Conservation (phyloP, 1,140 invertebrate genomes). For the Lucilia sericata region DNA sequence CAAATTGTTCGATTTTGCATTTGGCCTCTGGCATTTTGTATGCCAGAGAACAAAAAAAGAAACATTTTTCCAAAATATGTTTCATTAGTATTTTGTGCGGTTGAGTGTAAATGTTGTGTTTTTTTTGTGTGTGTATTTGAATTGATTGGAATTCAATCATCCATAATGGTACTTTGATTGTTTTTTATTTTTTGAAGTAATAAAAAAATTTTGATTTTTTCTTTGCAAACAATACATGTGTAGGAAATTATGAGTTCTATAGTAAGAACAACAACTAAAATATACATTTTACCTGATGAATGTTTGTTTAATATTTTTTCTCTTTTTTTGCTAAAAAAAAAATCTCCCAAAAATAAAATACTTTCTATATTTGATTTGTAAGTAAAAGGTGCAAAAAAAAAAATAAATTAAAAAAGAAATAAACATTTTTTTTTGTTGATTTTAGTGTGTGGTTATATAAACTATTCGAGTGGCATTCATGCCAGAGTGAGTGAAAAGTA, state of each 20-base stretch:
- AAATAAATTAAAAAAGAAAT: background rate
- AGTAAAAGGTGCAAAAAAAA: background rate
- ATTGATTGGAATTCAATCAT: conserved; percentile 14
- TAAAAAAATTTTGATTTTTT: background rate
- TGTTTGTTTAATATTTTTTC: too few species aligned
- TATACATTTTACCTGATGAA: background rate
- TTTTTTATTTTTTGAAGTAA: background rate
- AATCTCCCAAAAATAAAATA: background rate
- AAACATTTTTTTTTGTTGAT: background rate
- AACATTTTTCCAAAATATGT: background rate
- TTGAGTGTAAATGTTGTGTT: background rate
- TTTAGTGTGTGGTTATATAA: background rate
- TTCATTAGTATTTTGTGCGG: background rate
- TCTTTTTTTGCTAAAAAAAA: background rate
- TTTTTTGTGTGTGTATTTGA: background rate
- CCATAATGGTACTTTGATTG: conserved; percentile 20
- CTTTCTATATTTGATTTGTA: background rate
- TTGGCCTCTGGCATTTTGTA: background rate
- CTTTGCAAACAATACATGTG: background rate
- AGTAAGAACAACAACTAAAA: background rate
- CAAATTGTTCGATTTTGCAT: background rate
- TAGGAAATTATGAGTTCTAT: background rate
- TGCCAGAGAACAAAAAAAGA: background rate
- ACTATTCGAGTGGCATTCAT: too few species aligned
- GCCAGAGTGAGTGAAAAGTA: too few species aligned